A percentile compares a stretch with the other conserved stretches of the same genome.
phyloP scores from a whole-genome alignment of 1,140 invertebrate genomes.

The Neomicropteryx cornuta region DNA sequence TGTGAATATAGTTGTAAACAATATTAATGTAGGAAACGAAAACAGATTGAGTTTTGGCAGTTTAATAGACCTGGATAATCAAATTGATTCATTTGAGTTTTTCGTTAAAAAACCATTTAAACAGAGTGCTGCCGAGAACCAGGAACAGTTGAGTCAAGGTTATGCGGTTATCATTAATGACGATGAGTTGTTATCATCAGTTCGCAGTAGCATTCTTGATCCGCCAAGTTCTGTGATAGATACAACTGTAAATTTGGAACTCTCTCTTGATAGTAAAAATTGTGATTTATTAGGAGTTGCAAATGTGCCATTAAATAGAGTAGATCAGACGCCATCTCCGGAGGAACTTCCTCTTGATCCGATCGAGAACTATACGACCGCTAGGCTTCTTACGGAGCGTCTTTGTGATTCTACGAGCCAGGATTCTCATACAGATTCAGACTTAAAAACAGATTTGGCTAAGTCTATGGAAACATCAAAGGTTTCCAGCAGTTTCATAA shows the following conservation, averaged over 20 bases:
- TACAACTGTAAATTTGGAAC: slow-evolving; percentile 45
- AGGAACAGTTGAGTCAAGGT: no score
- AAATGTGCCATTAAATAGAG: slow-evolving; percentile 30
- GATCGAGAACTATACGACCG: no score
- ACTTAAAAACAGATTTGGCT: slow-evolving; percentile 41
- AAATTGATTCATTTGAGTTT: no score
- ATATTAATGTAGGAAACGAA: no score
- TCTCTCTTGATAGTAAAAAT: slow-evolving; percentile 39
- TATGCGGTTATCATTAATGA: no score
- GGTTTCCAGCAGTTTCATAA: slow-evolving; percentile 61
- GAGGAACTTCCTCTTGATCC: slow-evolving; percentile 71
- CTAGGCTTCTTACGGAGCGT: no score
- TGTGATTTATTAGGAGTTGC: slow-evolving; percentile 24
- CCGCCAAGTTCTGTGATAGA: slow-evolving; percentile 38
- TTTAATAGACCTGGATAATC: no score
- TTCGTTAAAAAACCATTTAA: slow-evolving; percentile 11
- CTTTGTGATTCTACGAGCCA: slow-evolving; percentile 32
- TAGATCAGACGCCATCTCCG: slow-evolving; percentile 67
- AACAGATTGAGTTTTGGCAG: no score
- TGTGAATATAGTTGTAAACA: no score
- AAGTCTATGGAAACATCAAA: slow-evolving; percentile 47
- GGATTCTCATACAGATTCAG: slow-evolving; percentile 39
- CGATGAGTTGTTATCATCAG: slow-evolving; percentile 38
- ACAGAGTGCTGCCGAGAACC: slow-evolving; percentile 11
- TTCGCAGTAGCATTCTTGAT: slow-evolving; percentile 39